Base-by-base conservation (phyloP, 2,113 vertebrate species). In the Caracal caracal region DNA sequence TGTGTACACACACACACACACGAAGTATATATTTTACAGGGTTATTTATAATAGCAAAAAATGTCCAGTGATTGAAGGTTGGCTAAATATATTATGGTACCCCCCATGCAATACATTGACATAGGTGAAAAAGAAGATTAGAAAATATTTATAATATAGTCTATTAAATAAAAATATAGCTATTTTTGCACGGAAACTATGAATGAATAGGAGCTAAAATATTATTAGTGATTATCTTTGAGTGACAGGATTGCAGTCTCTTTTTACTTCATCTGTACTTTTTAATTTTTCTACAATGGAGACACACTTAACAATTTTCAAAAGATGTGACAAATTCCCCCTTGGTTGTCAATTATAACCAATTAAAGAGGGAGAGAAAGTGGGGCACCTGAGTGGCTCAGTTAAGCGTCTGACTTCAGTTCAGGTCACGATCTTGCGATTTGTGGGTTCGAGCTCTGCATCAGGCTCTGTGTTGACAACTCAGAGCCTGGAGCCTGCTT, bases 141-240 rank as follows among this genome's bases (percentile, higher is more conserved):
- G 79, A 82, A 90, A 66, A n/a, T 59, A 40, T 40, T 86, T 91
- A 73, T 83, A 66, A 28, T 85, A 92, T 43, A 94, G 16, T 9
- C 53, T 93, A 93, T 89, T 65, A n/a, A 63, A 49, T 78, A 63
- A 88, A 89, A 94, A 81, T 35, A 49, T 24, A 56, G 33, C 28
- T 86, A n/a, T 80, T n/a, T 86, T 92, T 89, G 20, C 43, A 63
- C 35, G 49, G 70, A 81, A 90, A 90, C 76, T 51, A 47, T 93
- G 33, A 93, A 70, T 86, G 86, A 80, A 70, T 96, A 84, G 65
- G 40, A 97, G 53, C 16, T 82, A 75, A 93, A 92, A 81, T 89
- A 80, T 92, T 65, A 78, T 68, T 76, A 53, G 26, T 68, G 30
- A 73, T 85, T 73, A 49, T 90, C 26, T 53, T 12, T 68, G 19